Evolutionary conservation across 2,797 vertebrate species (phyloP).

Genomic region (Ptychadena robeensis): DNA sequence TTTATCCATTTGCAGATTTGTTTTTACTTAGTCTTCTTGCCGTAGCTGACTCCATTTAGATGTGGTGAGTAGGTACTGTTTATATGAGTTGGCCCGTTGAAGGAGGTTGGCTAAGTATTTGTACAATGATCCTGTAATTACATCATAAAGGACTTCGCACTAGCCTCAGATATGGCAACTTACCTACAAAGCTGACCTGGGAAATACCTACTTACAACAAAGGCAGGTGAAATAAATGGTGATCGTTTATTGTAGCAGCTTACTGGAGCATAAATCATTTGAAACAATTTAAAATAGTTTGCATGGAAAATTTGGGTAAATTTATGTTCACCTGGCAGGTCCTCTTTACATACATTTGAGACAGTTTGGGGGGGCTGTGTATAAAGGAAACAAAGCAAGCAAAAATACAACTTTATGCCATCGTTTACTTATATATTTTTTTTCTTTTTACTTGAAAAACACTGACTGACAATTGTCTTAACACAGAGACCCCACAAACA

Average conservation of each 20-base stretch:
- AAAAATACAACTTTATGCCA: neutral
- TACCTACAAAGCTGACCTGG: neutral
- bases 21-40: neutral
- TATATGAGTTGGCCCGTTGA: neutral
- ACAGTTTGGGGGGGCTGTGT: neutral
- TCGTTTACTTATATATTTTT: neutral
- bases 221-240: neutral
- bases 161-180: neutral
- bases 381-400: neutral
- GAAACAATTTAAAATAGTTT: neutral
- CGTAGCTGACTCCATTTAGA: neutral
- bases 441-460: neutral
- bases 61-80: neutral
- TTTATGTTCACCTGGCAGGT: neutral
- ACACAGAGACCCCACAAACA: slow-evolving; percentile 14
- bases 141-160: neutral
- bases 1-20: neutral
- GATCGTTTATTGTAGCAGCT: neutral
- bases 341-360: neutral
- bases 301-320: neutral
- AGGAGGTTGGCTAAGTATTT: neutral
- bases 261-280: slow-evolving; percentile 61
- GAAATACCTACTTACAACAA: neutral
- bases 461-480: neutral
- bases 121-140: neutral